Evolutionary conservation across 1,140 invertebrate genomes (phyloP).

Genomic region (Bradysia coprophila): DNA sequence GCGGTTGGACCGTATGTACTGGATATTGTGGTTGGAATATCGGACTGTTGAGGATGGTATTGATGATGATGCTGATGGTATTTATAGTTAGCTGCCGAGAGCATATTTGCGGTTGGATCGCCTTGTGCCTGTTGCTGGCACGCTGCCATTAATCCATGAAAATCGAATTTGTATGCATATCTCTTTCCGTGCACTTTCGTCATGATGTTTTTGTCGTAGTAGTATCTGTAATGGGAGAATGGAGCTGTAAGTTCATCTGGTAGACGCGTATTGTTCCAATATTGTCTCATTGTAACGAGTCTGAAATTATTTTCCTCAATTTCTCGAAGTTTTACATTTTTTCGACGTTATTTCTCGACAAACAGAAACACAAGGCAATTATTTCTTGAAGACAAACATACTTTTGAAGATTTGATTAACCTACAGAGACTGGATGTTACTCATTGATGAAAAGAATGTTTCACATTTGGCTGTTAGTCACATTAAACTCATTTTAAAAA

Average conservation of each 20-base stretch:
- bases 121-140: slow-evolving; percentile 57
- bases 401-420: too few species aligned
- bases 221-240: slow-evolving; percentile 81
- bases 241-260: too few species aligned
- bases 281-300: too few species aligned
- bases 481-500: too few species aligned
- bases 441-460: too few species aligned
- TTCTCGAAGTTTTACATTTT: not conserved
- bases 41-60: slow-evolving; percentile 9
- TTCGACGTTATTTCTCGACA: not conserved
- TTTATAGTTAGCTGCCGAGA: slow-evolving; percentile 17
- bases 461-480: too few species aligned
- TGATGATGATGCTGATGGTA: slow-evolving; percentile 10
- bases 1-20: slow-evolving; percentile 5
- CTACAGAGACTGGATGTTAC: too few species aligned
- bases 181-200: slow-evolving; percentile 83
- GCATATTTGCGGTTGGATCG: slow-evolving; percentile 16
- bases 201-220: slow-evolving; percentile 98
- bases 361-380: not conserved
- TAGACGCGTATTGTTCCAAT: slow-evolving; percentile 1
- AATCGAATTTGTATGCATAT: slow-evolving; percentile 88
- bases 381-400: too few species aligned
- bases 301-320: too few species aligned
- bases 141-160: slow-evolving; percentile 63
- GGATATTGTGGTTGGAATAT: slow-evolving; percentile 2